Conservation (phyloP, 2,113 vertebrate species). For the Leuciscus idus region DNA sequence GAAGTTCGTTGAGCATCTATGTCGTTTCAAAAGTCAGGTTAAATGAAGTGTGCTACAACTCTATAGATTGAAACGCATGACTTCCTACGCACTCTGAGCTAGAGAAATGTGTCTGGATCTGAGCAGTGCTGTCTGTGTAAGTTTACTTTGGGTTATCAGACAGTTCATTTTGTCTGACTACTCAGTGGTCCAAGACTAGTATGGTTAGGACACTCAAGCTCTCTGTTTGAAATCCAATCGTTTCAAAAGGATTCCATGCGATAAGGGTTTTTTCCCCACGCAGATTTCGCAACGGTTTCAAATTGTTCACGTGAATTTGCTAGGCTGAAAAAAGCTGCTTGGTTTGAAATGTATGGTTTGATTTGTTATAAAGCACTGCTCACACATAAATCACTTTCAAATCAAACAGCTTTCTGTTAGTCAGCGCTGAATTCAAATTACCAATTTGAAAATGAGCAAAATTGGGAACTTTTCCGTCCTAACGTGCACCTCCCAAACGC, state of each 20-base stretch:
- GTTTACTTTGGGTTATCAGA: neutral
- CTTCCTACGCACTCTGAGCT: neutral
- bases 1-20: slow-evolving; percentile 1
- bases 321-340: neutral
- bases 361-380: neutral
- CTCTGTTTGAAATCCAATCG: neutral
- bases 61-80: neutral
- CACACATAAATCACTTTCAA: neutral
- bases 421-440: neutral
- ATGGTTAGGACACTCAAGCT: neutral
- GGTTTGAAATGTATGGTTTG: neutral
- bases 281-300: neutral
- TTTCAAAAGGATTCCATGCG: neutral
- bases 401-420: neutral
- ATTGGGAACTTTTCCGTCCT: neutral
- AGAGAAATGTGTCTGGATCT: neutral
- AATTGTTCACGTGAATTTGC: neutral
- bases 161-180: neutral
- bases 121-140: neutral
- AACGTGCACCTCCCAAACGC: neutral
- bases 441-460: neutral
- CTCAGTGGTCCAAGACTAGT: neutral
- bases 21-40: slow-evolving; percentile 15
- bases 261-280: neutral
- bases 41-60: slow-evolving; percentile 19